Evolutionary conservation across 2,797 vertebrate genomes (phyloP).

Genomic region (Coilia nasus): DNA sequence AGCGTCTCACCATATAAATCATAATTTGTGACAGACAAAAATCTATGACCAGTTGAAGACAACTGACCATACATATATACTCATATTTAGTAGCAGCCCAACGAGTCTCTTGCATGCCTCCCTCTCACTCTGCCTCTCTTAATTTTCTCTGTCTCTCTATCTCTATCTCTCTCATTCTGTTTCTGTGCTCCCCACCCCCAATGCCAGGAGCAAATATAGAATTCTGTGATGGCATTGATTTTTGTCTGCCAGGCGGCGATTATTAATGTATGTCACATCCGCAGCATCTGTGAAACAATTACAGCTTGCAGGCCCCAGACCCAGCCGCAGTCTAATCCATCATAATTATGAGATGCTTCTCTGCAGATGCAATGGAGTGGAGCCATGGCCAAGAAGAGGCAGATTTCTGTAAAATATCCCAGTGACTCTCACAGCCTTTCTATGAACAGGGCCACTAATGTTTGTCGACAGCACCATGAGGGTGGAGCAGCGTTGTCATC

Average conservation of each 20-base stretch:
- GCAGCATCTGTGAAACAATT: conserved; percentile 87
- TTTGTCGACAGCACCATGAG: conserved; percentile 40
- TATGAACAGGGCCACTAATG: conserved; percentile 20
- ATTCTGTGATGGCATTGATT: conserved; percentile 62
- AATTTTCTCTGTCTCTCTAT: background rate
- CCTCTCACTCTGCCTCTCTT: conserved; percentile 25
- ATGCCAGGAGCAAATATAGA: conserved; percentile 56
- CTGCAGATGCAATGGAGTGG: conserved; percentile 75
- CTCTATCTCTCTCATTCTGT: conserved; percentile 6
- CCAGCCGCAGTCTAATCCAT: conserved; percentile 85
- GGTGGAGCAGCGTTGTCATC: conserved; percentile 35
- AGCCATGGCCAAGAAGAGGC: conserved; percentile 60
- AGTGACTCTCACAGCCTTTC: conserved; percentile 12
- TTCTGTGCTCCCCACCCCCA: background rate
- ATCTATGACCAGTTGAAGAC: background rate
- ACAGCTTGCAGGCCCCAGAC: conserved; percentile 74
- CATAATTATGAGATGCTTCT: conserved; percentile 85
- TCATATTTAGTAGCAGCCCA: background rate
- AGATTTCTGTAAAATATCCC: conserved; percentile 62
- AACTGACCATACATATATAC: background rate
- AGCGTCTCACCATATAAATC: background rate
- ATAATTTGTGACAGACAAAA: background rate
- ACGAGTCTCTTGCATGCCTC: background rate
- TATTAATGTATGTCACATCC: conserved; percentile 84
- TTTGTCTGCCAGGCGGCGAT: conserved; percentile 68